Percentiles rank a stretch among this genome's conserved stretches.
Conservation (phyloP, 2,113 vertebrate genomes). For the Sialia sialis region DNA sequence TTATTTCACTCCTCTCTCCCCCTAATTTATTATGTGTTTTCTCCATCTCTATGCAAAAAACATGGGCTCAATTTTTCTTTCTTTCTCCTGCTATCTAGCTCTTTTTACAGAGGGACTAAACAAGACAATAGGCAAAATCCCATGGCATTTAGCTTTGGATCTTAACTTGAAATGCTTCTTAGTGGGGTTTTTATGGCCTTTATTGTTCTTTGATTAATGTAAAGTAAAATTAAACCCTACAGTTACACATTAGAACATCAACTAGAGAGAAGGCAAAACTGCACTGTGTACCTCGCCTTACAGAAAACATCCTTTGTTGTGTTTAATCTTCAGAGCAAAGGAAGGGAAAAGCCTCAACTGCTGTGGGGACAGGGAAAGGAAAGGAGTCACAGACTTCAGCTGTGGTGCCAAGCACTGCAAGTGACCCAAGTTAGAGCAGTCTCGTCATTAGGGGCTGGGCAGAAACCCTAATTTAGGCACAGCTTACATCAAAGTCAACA, state of each 20-base stretch:
- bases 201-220: slow-evolving; percentile 78
- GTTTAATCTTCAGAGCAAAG: slow-evolving; percentile 19
- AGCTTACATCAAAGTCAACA: background rate
- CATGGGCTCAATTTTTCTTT: slow-evolving; percentile 85
- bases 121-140: slow-evolving; percentile 72
- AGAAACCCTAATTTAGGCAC: background rate
- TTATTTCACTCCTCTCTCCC: slow-evolving; percentile 78
- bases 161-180: slow-evolving; percentile 68
- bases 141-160: slow-evolving; percentile 65
- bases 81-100: slow-evolving; percentile 75
- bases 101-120: slow-evolving; percentile 64
- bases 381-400: background rate
- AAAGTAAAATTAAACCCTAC: slow-evolving; percentile 72
- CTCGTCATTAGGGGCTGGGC: background rate
- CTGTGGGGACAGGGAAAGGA: background rate
- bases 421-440: background rate
- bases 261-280: slow-evolving; percentile 32
- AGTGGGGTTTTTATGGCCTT: slow-evolving; percentile 62
- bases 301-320: slow-evolving; percentile 53
- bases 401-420: background rate
- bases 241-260: slow-evolving; percentile 67
- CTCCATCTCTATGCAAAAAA: slow-evolving; percentile 78
- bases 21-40: slow-evolving; percentile 79
- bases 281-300: background rate
- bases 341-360: background rate